phyloP scores from a whole-genome alignment of 2,113 vertebrate genomes.

The Cyanistes caeruleus region DNA sequence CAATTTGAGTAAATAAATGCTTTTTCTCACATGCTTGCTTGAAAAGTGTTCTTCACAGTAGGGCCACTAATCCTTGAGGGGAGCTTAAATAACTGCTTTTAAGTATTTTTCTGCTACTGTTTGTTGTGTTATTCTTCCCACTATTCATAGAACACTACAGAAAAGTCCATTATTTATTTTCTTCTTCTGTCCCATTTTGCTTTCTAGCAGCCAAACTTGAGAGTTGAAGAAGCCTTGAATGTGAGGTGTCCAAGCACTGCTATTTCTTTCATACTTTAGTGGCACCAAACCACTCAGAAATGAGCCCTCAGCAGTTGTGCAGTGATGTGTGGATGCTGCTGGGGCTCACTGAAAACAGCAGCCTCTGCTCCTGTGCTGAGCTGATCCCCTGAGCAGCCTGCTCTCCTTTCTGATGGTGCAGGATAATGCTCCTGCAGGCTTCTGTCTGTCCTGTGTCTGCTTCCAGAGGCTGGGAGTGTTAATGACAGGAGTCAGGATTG shows the following conservation, averaged over 20 bases:
- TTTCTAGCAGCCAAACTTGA: not conserved
- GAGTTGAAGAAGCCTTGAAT: not conserved
- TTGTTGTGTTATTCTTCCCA: not conserved
- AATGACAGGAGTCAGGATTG: not conserved
- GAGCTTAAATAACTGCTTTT: not conserved
- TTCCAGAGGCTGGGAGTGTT: not conserved
- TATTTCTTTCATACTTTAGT: not conserved
- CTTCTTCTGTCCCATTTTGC: not conserved
- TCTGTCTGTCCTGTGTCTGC: not conserved
- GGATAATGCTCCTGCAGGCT: not conserved
- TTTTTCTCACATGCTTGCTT: not conserved
- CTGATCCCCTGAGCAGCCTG: not conserved
- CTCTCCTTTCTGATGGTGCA: not conserved
- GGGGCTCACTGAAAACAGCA: not conserved
- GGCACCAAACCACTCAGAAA: not conserved
- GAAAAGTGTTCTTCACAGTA: not conserved
- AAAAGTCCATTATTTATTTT: not conserved
- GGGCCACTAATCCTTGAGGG: not conserved
- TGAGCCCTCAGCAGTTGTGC: not conserved
- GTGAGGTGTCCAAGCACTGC: not conserved
- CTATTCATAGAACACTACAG: not conserved
- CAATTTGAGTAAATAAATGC: not conserved
- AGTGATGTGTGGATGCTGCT: not conserved
- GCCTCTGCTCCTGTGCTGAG: not conserved
- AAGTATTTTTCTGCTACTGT: not conserved